phyloP scores from a whole-genome alignment of 2,797 vertebrate genomes.

The Siniperca undulata region DNA sequence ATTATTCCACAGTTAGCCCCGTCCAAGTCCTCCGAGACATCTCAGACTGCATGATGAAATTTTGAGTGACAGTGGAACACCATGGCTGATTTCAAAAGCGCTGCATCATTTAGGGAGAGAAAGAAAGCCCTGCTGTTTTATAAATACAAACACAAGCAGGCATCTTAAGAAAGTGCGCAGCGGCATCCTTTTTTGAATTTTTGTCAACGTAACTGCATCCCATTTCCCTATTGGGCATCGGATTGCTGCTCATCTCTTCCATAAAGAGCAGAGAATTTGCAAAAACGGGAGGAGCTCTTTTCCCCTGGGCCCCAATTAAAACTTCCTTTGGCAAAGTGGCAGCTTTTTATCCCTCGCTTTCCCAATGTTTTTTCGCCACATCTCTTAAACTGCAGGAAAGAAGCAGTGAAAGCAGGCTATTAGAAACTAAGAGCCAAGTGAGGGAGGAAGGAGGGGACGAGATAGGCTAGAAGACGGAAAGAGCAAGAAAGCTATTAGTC shows the following conservation, averaged over 20 bases:
- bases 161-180: slow-evolving; percentile 37
- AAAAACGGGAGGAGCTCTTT: slow-evolving; percentile 70
- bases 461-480: slow-evolving; percentile 68
- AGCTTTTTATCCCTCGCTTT: slow-evolving; percentile 75
- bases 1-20: slow-evolving; percentile 48
- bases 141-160: slow-evolving; percentile 69
- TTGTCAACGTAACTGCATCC: slow-evolving; percentile 70
- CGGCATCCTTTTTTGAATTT: slow-evolving; percentile 54
- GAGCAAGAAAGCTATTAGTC: slow-evolving; percentile 84
- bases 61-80: slow-evolving; percentile 58
- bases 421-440: slow-evolving; percentile 74
- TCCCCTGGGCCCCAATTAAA: slow-evolving; percentile 88
- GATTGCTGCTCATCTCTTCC: slow-evolving; percentile 72
- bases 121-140: slow-evolving; percentile 57
- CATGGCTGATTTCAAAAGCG: slow-evolving; percentile 49
- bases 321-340: slow-evolving; percentile 83
- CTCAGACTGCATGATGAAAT: slow-evolving; percentile 44
- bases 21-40: slow-evolving; percentile 49
- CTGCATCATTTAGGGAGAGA: slow-evolving; percentile 43
- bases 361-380: slow-evolving; percentile 47
- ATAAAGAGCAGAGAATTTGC: slow-evolving; percentile 81
- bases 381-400: slow-evolving; percentile 74
- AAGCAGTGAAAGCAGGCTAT: slow-evolving; percentile 69
- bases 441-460: slow-evolving; percentile 49
- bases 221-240: slow-evolving; percentile 71